These are phyloP conservation scores for Bacillus rossius DNA, from an alignment of 1,140 invertebrate species.

Conservation along the genomic window DNA sequence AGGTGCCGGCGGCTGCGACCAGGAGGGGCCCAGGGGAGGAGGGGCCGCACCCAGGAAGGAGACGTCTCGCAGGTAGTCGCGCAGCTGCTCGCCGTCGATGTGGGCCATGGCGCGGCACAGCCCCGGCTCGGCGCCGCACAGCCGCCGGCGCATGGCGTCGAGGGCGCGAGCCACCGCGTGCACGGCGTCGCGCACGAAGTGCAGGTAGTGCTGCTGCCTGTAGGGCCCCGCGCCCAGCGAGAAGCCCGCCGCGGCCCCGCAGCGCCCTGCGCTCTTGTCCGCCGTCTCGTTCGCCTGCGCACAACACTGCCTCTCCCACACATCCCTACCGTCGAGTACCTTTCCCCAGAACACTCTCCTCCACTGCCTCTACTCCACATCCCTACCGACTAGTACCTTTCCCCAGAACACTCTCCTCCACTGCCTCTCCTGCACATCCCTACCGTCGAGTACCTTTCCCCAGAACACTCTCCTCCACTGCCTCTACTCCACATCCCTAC, in stretches of 20 bases:
- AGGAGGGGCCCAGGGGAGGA: too few relatives aligned
- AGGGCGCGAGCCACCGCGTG: slow-evolving; percentile 51
- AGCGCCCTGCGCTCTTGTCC: not conserved
- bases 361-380: too few relatives aligned
- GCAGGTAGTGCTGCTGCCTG: slow-evolving; percentile 45
- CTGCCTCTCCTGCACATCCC: too few relatives aligned
- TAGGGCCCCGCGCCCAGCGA: slow-evolving; percentile 28
- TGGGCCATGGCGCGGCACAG: slow-evolving; percentile 44
- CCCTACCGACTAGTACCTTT: too few relatives aligned
- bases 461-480: too few relatives aligned
- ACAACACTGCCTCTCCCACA: too few relatives aligned
- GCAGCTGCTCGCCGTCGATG: slow-evolving; percentile 41
- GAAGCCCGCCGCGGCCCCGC: not conserved
- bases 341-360: too few relatives aligned
- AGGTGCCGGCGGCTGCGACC: too few relatives aligned
- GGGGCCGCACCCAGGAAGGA: slow-evolving; percentile 47
- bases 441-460: too few relatives aligned
- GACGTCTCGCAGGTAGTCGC: slow-evolving; percentile 44
- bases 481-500: too few relatives aligned
- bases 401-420: too few relatives aligned
- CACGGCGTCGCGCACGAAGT: slow-evolving; percentile 51
- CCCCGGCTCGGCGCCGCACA: slow-evolving; percentile 37
- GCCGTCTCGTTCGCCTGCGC: slow-evolving; percentile 13
- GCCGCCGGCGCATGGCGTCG: slow-evolving; percentile 41
- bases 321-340: too few relatives aligned